Conservation (phyloP, 2,113 vertebrate genomes). For the Oplegnathus fasciatus region DNA sequence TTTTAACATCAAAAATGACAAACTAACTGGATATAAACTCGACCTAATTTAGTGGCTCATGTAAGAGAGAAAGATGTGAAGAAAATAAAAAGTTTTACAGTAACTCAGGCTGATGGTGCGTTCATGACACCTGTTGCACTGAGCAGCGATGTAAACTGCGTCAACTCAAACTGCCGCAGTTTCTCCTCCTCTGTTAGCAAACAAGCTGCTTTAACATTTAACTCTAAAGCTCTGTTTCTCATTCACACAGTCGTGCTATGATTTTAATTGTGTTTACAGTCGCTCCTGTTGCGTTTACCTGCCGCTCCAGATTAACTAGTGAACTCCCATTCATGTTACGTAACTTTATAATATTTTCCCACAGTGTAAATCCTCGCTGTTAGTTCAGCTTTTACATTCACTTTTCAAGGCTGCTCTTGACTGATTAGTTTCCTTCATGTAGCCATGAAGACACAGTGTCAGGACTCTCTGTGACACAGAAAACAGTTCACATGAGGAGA, state of each 20-base stretch:
- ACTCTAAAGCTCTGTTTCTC: not conserved
- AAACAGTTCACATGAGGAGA: constrained; percentile 31
- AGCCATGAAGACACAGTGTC: constrained; percentile 2
- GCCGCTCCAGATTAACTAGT: constrained; percentile 31
- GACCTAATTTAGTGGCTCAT: rapidly evolving
- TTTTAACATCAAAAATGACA: not conserved
- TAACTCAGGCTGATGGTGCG: not conserved
- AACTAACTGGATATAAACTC: not conserved
- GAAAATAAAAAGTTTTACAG: not conserved
- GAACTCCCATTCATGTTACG: constrained; percentile 47
- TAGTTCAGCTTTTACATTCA: not conserved
- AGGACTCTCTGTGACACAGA: constrained; percentile 15
- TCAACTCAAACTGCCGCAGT: constrained; percentile 19
- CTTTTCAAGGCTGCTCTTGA: not conserved
- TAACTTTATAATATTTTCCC: constrained; percentile 62
- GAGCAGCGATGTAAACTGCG: constrained; percentile 49
- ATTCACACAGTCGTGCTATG: not conserved
- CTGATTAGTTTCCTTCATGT: constrained; percentile 3
- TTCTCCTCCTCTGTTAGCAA: not conserved
- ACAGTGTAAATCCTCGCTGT: constrained; percentile 44
- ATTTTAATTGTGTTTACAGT: constrained; percentile 7
- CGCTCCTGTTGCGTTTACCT: constrained; percentile 8
- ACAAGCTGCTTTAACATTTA: not conserved
- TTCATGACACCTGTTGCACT: constrained; percentile 73
- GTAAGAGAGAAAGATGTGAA: not conserved